These are phyloP conservation scores for Caenorhabditis briggsae DNA, from an alignment of 1,140 invertebrate genomes.

Conservation along the genomic window DNA sequence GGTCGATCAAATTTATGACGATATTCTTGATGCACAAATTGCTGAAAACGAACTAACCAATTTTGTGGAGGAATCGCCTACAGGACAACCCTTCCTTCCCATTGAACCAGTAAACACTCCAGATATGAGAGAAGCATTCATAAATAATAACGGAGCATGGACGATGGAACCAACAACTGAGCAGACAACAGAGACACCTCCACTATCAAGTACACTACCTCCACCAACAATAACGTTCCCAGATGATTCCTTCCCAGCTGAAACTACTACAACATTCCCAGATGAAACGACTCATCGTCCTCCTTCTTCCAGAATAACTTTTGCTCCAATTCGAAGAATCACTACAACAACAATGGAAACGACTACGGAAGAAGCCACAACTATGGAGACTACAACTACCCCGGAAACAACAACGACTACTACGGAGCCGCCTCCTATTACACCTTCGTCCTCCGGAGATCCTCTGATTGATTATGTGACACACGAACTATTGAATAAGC, in stretches of 20 bases:
- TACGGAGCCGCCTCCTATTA: neutral
- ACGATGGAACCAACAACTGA: constrained; percentile 29
- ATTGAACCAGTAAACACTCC: constrained; percentile 18
- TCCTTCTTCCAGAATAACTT: neutral
- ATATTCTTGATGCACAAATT: constrained; percentile 17
- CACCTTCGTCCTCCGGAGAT: constrained; percentile 18
- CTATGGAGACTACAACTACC: neutral
- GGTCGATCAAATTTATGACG: constrained; percentile 35
- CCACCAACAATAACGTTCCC: neutral
- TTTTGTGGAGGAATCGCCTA: neutral
- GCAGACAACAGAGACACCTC: constrained; percentile 11
- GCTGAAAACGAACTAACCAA: constrained; percentile 25
- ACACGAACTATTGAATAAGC: constrained; percentile 23
- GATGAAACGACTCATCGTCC: neutral
- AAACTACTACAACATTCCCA: neutral
- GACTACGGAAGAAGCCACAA: constrained; percentile 8
- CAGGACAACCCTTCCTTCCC: neutral
- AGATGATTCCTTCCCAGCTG: too few relatives aligned
- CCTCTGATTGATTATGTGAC: constrained; percentile 38
- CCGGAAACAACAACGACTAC: neutral
- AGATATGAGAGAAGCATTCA: constrained; percentile 47
- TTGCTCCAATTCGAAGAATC: constrained; percentile 35
- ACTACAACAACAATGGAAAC: constrained; percentile 18
- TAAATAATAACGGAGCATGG: constrained; percentile 45
- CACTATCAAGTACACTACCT: constrained; percentile 23